Evolutionary conservation across 2,888 invertebrate species (phyloP).

Genomic region (Malthinus seriepunctatus): DNA sequence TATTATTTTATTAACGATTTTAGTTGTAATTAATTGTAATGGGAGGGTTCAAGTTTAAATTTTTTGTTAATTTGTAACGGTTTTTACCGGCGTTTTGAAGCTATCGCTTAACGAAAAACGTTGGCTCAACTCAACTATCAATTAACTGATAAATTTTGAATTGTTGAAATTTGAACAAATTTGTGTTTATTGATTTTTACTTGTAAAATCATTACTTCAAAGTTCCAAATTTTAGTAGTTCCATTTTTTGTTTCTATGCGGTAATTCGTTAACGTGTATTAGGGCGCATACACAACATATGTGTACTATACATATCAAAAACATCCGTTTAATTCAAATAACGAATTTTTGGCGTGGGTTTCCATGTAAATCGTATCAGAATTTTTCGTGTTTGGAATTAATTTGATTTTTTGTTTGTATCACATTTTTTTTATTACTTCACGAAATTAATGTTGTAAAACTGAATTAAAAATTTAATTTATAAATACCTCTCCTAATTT

Average conservation of each 20-base stretch:
- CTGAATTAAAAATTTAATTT: neutral
- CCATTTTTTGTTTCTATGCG: no score
- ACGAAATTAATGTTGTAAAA: neutral
- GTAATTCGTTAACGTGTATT: no score
- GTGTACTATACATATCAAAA: no score
- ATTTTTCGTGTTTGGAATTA: neutral
- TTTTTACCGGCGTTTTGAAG: conserved; percentile 9
- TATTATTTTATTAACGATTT: neutral
- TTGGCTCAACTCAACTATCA: neutral
- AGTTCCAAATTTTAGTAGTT: neutral
- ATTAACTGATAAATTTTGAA: neutral
- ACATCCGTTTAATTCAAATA: conserved; percentile 3
- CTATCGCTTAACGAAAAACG: neutral
- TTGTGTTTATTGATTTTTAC: neutral
- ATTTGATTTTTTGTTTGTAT: neutral
- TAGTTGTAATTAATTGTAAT: neutral
- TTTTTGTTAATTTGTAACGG: neutral
- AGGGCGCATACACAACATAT: no score
- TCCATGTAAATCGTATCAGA: neutral
- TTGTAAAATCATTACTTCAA: neutral
- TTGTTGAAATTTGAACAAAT: neutral
- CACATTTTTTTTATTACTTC: neutral
- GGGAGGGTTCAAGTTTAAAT: no score
- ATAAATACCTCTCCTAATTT: neutral
- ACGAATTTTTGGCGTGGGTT: conserved; percentile 1